A percentile compares a stretch with the other conserved stretches of the same genome.
These are phyloP conservation scores for Dendrocincla fuliginosa DNA, from an alignment of 2,797 vertebrate genomes.

Conservation along the genomic window DNA sequence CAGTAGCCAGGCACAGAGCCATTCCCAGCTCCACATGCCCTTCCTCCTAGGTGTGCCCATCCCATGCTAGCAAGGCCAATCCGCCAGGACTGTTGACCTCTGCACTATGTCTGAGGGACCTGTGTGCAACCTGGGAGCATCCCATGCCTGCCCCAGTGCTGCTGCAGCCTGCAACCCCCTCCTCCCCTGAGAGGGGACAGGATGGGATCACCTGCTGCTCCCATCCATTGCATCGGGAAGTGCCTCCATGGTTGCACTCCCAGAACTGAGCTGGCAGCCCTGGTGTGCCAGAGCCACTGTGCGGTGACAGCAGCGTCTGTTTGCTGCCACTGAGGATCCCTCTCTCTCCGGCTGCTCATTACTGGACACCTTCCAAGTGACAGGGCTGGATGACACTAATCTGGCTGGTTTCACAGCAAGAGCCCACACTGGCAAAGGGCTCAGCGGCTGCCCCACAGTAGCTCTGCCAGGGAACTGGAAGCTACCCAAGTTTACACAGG, in stretches of 20 bases:
- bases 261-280: background rate
- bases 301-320: background rate
- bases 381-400: background rate
- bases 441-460: background rate
- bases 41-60: background rate
- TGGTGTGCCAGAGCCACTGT: background rate
- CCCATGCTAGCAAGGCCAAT: background rate
- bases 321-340: constrained; percentile 13
- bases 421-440: background rate
- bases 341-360: background rate
- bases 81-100: background rate
- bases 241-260: fast-evolving
- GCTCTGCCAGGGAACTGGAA: background rate
- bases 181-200: background rate
- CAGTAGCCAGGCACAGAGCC: background rate
- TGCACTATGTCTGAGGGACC: background rate
- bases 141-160: fast-evolving
- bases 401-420: background rate
- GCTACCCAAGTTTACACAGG: background rate
- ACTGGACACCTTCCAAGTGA: constrained; percentile 11
- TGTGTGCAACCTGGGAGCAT: background rate
- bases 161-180: background rate
- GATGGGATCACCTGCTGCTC: background rate
- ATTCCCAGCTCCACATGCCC: background rate
- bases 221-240: background rate